Percentiles rank a stretch among this genome's conserved stretches.
phyloP scores from a whole-genome alignment of 2,113 vertebrate species.

The Dermatemys mawii region DNA sequence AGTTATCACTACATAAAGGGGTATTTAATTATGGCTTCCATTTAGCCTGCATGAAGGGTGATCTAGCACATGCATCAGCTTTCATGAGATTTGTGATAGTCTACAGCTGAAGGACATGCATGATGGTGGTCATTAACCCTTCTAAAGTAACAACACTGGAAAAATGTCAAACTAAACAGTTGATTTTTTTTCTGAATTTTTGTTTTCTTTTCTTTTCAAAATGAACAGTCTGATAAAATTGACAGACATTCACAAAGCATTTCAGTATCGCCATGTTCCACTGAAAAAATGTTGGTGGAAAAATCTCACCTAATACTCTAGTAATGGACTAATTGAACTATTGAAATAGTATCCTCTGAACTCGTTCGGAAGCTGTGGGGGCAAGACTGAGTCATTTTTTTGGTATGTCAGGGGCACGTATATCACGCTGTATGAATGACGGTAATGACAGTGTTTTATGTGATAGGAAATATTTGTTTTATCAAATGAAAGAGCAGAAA shows the following conservation, averaged over 20 bases:
- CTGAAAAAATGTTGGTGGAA: not conserved
- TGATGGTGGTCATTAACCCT: not conserved
- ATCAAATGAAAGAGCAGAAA: slow-evolving; percentile 21
- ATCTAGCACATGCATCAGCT: not conserved
- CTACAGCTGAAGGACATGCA: not conserved
- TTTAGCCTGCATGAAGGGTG: not conserved
- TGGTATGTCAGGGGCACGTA: not conserved
- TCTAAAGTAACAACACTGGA: not conserved
- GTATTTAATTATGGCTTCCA: not conserved
- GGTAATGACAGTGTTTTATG: not conserved
- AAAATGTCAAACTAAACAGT: not conserved
- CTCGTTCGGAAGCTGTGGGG: not conserved
- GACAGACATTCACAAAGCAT: not conserved
- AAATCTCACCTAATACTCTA: not conserved
- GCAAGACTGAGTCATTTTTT: not conserved
- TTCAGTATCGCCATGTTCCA: not conserved
- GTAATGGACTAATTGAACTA: not conserved
- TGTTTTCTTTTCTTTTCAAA: not conserved
- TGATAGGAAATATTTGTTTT: slow-evolving; percentile 36
- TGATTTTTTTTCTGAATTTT: not conserved
- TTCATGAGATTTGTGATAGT: not conserved
- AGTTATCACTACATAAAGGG: not conserved
- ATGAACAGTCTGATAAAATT: not conserved
- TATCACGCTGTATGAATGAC: not conserved
- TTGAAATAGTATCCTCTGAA: not conserved